These are phyloP conservation scores for Telmatochromis brachygnathus DNA, from an alignment of 2,113 vertebrate species.

Conservation along the genomic window DNA sequence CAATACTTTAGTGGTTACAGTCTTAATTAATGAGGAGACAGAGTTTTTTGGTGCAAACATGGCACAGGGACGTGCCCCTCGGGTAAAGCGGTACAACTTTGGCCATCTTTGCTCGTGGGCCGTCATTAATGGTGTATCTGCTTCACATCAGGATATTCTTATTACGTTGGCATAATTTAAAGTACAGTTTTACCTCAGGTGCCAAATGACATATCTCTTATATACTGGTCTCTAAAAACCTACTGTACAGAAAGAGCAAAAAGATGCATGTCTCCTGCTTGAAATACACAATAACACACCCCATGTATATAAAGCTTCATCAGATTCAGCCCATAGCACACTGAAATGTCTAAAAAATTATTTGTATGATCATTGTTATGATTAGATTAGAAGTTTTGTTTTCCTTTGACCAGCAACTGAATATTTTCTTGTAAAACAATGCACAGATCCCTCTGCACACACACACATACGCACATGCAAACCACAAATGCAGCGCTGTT, in stretches of 20 bases:
- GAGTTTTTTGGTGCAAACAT: background rate
- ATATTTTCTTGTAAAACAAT: background rate
- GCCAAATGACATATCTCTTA: background rate
- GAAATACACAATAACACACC: background rate
- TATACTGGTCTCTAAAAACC: background rate
- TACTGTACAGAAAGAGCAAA: background rate
- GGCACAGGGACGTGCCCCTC: background rate
- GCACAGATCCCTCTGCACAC: background rate
- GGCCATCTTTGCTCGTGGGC: background rate
- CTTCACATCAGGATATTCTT: background rate
- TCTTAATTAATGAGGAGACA: constrained; percentile 12
- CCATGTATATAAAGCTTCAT: background rate
- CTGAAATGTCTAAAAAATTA: background rate
- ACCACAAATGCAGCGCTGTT: background rate
- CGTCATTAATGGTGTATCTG: background rate
- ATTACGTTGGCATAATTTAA: background rate
- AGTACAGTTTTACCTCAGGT: background rate
- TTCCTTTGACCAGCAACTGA: background rate
- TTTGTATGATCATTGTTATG: background rate
- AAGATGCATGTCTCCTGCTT: background rate
- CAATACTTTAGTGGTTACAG: background rate
- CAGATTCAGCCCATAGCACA: background rate
- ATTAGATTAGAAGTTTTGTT: background rate
- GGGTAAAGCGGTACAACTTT: background rate
- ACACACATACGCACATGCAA: background rate